Evolutionary conservation across 2,797 vertebrate species (phyloP).

Genomic region (Astyanax mexicanus): DNA sequence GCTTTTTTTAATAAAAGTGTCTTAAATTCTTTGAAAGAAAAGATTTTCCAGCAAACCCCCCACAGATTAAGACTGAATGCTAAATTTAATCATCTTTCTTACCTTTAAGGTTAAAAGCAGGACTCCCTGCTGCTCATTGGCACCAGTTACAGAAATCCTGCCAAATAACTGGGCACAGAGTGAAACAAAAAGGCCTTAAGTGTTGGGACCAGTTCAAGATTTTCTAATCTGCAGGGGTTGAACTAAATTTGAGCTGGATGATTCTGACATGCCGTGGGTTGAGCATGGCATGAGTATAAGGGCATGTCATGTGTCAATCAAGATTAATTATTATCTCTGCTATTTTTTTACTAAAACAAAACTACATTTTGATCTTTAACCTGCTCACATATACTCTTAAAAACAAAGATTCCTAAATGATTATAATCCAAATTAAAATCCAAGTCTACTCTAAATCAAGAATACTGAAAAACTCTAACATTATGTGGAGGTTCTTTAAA

Average conservation of each 20-base stretch:
- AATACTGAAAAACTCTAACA: too few species aligned
- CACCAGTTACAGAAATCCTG: background rate
- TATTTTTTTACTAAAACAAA: background rate
- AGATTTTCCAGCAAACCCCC: too few species aligned
- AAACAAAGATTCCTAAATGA: too few species aligned
- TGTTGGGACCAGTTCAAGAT: constrained; percentile 17
- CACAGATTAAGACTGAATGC: background rate
- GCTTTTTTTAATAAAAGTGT: too few species aligned
- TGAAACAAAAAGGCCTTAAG: constrained; percentile 35
- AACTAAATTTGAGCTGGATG: constrained; percentile 29
- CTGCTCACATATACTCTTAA: too few species aligned
- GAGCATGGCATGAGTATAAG: constrained; percentile 27
- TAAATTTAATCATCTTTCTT: background rate
- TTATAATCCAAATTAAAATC: too few species aligned
- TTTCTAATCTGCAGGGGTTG: constrained; percentile 21
- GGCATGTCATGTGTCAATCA: constrained; percentile 44
- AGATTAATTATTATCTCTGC: constrained; percentile 30
- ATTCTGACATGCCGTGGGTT: constrained; percentile 43
- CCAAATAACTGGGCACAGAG: constrained; percentile 34
- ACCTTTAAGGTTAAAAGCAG: background rate
- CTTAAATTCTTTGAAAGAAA: too few species aligned
- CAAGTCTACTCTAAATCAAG: too few species aligned
- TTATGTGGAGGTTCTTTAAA: too few species aligned
- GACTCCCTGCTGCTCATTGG: constrained; percentile 36
- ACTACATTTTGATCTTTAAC: background rate